Percentiles rank a stretch among this genome's conserved stretches.
Evolutionary conservation across 1,140 invertebrate species (phyloP).

Genomic region (Lepidurus apus): DNA sequence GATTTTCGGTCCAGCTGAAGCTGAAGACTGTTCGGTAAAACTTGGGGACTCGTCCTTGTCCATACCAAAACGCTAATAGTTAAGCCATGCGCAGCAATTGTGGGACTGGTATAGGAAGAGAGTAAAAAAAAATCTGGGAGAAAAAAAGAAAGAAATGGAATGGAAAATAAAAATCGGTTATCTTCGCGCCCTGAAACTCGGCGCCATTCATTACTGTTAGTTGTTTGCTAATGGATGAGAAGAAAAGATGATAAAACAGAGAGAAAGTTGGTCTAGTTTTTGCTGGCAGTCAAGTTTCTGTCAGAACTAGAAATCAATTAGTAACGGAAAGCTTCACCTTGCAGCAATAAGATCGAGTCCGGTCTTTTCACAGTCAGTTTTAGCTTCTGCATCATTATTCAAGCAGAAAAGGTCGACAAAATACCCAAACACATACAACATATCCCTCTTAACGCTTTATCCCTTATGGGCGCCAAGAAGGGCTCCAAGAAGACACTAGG

Average conservation of each 20-base stretch:
- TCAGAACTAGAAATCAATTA: neutral
- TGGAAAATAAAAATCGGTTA: neutral
- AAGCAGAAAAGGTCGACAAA: neutral
- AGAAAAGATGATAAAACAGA: neutral
- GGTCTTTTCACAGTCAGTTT: slow-evolving; percentile 1
- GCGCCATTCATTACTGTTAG: slow-evolving; percentile 13
- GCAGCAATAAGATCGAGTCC: neutral
- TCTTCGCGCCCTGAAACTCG: neutral
- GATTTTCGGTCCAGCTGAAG: neutral
- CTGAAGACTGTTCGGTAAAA: neutral
- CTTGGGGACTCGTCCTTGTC: neutral
- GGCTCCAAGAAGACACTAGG: neutral
- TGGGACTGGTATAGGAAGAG: neutral
- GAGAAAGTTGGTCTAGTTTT: neutral
- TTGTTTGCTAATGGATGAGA: neutral
- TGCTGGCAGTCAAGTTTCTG: neutral
- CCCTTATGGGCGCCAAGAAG: neutral
- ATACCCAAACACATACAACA: neutral
- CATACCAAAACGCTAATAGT: neutral
- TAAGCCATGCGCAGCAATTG: slow-evolving; percentile 5
- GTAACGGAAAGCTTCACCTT: neutral
- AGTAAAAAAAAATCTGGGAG: neutral
- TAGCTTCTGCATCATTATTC: slow-evolving; percentile 9
- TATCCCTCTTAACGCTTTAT: neutral
- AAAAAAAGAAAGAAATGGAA: neutral